These are phyloP conservation scores for Alexandromys fortis DNA, from an alignment of 2,113 vertebrate genomes.

Conservation along the genomic window DNA sequence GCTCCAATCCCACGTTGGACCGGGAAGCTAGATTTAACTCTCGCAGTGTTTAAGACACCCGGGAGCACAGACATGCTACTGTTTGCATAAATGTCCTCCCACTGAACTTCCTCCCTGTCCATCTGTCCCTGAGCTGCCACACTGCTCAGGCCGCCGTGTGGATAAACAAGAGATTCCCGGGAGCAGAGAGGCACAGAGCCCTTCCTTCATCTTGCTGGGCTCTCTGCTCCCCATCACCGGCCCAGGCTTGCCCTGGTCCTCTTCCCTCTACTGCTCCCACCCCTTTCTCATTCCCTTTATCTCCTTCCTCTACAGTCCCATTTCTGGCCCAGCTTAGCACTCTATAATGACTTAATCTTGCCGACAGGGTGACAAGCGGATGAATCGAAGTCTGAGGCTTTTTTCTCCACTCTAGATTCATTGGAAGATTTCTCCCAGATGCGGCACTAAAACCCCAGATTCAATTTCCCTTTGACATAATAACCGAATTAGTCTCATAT, in stretches of 20 bases:
- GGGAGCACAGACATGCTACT: conserved; percentile 49
- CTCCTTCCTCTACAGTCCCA: conserved; percentile 39
- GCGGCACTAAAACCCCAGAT: conserved; percentile 83
- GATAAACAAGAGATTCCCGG: background rate
- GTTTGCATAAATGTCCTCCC: conserved; percentile 66
- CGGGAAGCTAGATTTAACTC: conserved; percentile 49
- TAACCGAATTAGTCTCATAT: conserved; percentile 85
- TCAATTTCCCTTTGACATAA: conserved; percentile 89
- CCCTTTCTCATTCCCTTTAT: conserved; percentile 59
- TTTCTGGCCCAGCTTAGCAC: conserved; percentile 81
- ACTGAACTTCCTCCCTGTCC: conserved; percentile 57
- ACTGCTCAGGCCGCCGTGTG: background rate
- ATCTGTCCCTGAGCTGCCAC: conserved; percentile 34
- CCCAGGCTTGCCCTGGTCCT: background rate
- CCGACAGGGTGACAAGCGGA: conserved; percentile 82
- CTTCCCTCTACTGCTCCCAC: background rate
- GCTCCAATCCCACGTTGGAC: background rate
- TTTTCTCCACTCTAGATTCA: conserved; percentile 82
- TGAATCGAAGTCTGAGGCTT: conserved; percentile 74
- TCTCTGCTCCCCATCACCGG: background rate
- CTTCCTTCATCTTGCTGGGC: background rate
- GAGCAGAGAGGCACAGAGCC: background rate
- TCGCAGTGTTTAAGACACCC: conserved; percentile 46
- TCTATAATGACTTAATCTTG: conserved; percentile 84
- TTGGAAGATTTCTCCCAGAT: conserved; percentile 85